phyloP scores from a whole-genome alignment of 2,797 vertebrate genomes.

The Megaceryle alcyon region DNA sequence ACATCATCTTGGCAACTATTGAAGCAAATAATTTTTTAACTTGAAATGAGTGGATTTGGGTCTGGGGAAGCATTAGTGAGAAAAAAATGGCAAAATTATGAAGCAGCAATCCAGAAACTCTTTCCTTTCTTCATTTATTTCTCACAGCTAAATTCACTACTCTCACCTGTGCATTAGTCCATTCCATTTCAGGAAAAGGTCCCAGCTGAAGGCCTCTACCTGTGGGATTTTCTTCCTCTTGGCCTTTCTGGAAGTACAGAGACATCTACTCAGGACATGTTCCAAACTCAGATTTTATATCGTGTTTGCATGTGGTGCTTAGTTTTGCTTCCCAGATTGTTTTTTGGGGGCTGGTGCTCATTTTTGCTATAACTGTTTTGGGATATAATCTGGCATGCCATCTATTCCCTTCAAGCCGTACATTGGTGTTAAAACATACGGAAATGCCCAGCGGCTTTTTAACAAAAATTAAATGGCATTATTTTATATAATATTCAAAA shows the following conservation, averaged over 20 bases:
- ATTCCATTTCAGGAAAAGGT: slow-evolving; percentile 73
- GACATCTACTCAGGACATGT: slow-evolving; percentile 57
- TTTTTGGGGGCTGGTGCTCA: neutral
- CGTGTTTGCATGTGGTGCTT: neutral
- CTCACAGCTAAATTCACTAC: slow-evolving; percentile 48
- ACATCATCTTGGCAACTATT: neutral
- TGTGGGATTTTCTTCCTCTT: slow-evolving; percentile 72
- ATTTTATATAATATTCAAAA: neutral
- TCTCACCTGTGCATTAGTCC: slow-evolving; percentile 71
- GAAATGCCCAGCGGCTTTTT: neutral
- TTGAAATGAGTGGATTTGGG: neutral
- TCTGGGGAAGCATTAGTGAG: neutral
- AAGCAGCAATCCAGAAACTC: slow-evolving; percentile 19
- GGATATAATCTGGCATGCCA: neutral
- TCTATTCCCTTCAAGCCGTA: neutral
- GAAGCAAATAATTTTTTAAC: neutral
- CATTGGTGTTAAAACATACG: neutral
- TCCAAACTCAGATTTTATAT: slow-evolving; percentile 57
- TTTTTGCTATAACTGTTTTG: neutral
- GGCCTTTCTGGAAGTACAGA: slow-evolving; percentile 70
- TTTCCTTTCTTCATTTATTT: slow-evolving; percentile 35
- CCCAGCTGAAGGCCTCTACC: slow-evolving; percentile 72
- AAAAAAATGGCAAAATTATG: neutral
- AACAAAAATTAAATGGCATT: neutral
- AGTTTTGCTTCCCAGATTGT: neutral